phyloP scores from a whole-genome alignment of 1,140 invertebrate species.

The Drosophila nigrodunni region DNA sequence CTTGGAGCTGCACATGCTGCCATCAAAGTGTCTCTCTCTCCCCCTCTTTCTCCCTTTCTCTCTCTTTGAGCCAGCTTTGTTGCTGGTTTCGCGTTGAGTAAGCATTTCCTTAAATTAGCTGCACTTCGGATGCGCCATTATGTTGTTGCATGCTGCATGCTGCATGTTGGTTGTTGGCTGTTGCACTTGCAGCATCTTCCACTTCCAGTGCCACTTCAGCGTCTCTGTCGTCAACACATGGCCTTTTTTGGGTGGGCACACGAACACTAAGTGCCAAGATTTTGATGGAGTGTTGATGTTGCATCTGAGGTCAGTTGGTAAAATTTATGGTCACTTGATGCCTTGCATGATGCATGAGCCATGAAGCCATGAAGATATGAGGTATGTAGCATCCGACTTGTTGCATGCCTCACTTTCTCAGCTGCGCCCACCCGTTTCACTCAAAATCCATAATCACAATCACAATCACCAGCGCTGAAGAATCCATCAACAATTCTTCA shows the following conservation, averaged over 20 bases:
- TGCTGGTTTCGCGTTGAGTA: slow-evolving; percentile 57
- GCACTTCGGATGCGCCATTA: slow-evolving; percentile 72
- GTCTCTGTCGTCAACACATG: slow-evolving; percentile 50
- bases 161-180: slow-evolving; percentile 11
- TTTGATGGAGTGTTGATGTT: slow-evolving; percentile 77
- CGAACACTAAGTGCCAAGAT: slow-evolving; percentile 65
- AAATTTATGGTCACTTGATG: slow-evolving; percentile 61
- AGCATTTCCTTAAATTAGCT: slow-evolving; percentile 81
- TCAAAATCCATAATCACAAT: slow-evolving; percentile 63
- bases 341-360: slow-evolving; percentile 57
- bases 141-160: slow-evolving; percentile 29
- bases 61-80: slow-evolving; percentile 9
- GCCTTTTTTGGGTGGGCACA: slow-evolving; percentile 77
- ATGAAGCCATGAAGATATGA: too few relatives aligned
- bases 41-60: neutral
- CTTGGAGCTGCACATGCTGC: slow-evolving; percentile 18
- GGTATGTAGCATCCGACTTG: too few relatives aligned
- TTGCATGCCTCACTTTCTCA: slow-evolving; percentile 44
- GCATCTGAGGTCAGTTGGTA: slow-evolving; percentile 62
- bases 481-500: slow-evolving; percentile 20
- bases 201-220: slow-evolving; percentile 25
- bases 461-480: slow-evolving; percentile 24
- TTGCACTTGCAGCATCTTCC: slow-evolving; percentile 24
- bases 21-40: slow-evolving; percentile 5
- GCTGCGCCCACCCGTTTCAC: slow-evolving; percentile 70